Base-by-base conservation (phyloP, 2,113 vertebrate genomes). In the Pluvianellus socialis region DNA sequence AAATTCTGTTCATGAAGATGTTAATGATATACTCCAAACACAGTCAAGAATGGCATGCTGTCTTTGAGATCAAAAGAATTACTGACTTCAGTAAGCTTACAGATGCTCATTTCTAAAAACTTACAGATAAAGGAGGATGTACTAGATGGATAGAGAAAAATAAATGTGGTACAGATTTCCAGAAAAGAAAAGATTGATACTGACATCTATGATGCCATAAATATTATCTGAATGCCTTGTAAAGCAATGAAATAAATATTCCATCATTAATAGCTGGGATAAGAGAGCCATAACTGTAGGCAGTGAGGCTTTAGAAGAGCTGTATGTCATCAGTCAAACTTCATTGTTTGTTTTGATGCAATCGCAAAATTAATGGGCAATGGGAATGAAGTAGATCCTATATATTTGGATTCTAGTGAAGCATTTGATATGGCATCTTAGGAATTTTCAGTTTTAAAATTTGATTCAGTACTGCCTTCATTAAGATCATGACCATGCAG, bases 321-420 rank as follows among this genome's bases (percentile, higher is more conserved):
- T 91, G 55, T 63, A 63, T 76, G 33, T 73, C 75, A 92, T 96
- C 90, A 83, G 72, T 93, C 77, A 96, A 93, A 65, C 50, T 59
- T 91, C 16, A 82, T 44, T 92, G 68, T 58, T 96, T 96, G 88
- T 92, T 96, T 95, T 77, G 71, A 88, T 88, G 52, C 52, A 94
- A 86, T 93, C 90, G 66, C 55, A 90, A 84, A 95, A 94, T 92
- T 96, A 96, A 95, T 89, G 86, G 40, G 23, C 53, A 76, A 40
- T 76, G 45, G 33, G 83, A 95, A 86, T 72, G 74, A 96, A 79
- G 58, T 62, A 90, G 45, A 75, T 82, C 9, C 8, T 85, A 79
- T 71, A 81, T 63, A 84, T 91, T 81, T 93, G 44, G 47, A 72
- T 94, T 94, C 73, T 74, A 84, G 63, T 68, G 79, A 93, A 81